Evolutionary conservation across 2,888 invertebrate genomes (phyloP).

Genomic region (Himalopsyche tibetana): DNA sequence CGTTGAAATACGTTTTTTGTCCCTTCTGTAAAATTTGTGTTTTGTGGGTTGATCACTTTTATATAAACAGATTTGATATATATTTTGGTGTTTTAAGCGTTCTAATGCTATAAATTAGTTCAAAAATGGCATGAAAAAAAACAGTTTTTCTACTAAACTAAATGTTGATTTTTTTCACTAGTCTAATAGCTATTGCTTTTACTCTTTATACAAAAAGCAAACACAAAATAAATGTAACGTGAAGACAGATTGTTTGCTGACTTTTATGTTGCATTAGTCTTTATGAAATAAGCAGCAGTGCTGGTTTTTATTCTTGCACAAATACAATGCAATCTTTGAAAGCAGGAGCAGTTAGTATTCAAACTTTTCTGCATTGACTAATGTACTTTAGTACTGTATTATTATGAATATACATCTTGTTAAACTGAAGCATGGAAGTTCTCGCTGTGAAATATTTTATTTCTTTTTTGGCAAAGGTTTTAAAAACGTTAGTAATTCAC

Average conservation of each 20-base stretch:
- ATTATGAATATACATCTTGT: conserved; percentile 2
- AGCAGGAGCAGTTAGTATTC: not conserved
- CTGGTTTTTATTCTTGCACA: conserved; percentile 31
- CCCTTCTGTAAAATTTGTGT: too few species aligned
- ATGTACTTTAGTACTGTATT: not conserved
- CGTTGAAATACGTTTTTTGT: too few species aligned
- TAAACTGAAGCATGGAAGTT: conserved; percentile 1
- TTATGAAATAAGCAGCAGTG: not conserved
- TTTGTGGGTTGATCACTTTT: too few species aligned
- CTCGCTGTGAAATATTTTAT: conserved; percentile 9
- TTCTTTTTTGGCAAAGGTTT: not conserved
- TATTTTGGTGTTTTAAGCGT: too few species aligned
- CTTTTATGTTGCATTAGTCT: conserved; percentile 2
- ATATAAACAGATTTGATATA: too few species aligned
- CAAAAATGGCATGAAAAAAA: too few species aligned
- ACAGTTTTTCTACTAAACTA: too few species aligned
- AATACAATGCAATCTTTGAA: conserved; percentile 39
- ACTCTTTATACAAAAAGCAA: not conserved
- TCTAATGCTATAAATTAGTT: too few species aligned
- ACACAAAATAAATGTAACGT: not conserved
- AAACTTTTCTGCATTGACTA: conserved; percentile 7
- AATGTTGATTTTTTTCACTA: too few species aligned
- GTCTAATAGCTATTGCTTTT: too few species aligned
- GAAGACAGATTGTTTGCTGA: conserved; percentile 5
- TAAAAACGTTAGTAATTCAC: conserved; percentile 9